Evolutionary conservation across 2,888 invertebrate species (phyloP).

Genomic region (Allolobophora icterica): DNA sequence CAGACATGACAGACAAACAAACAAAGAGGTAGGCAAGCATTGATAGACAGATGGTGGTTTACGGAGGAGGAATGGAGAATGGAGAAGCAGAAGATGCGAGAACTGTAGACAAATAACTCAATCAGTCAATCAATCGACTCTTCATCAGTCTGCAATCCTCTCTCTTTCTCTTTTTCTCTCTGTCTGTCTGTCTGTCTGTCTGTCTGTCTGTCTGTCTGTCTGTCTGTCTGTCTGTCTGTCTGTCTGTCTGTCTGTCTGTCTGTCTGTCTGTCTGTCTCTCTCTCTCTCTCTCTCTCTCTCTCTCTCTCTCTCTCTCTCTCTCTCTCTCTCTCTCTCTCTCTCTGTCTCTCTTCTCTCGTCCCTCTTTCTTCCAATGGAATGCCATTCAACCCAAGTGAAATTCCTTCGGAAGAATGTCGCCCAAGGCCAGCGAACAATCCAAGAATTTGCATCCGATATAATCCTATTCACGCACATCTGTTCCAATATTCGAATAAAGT

Average conservation of each 20-base stretch:
- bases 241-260: background rate
- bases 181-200: background rate
- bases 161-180: background rate
- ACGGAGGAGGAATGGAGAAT: background rate
- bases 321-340: background rate
- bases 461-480: background rate
- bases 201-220: background rate
- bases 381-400: slow-evolving; percentile 1
- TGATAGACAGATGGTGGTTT: background rate
- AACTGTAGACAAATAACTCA: background rate
- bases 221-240: too few species aligned
- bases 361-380: background rate
- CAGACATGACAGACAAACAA: background rate
- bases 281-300: background rate
- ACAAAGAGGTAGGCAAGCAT: background rate
- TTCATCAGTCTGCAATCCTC: background rate
- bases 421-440: background rate
- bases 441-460: slow-evolving; percentile 2
- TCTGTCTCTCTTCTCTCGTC: background rate
- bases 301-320: too few species aligned
- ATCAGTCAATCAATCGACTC: background rate
- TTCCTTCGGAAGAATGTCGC: background rate
- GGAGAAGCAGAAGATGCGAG: background rate
- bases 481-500: background rate
- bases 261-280: background rate